Base-by-base conservation (phyloP, 2,888 invertebrate species). In the Brachylomia viminalis region DNA sequence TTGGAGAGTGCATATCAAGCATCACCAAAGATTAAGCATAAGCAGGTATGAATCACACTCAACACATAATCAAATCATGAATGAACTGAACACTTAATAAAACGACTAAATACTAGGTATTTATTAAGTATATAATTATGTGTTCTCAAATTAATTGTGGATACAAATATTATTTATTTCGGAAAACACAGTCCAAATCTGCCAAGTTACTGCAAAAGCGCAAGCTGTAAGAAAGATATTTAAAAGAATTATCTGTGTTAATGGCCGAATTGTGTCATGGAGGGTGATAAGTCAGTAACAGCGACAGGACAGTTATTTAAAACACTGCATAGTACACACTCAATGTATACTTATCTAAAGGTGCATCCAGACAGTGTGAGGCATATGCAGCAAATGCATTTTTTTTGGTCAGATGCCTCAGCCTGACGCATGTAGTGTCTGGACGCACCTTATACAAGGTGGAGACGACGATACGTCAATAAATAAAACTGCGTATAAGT, bases 1-100 rank as follows among this genome's bases (percentile, higher is more conserved):
- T 95, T 99, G 90, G 99, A 99, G 94, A 97, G 97, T 87, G 98
- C 98, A 0, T 99, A 98, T 93, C 95, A 95, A 83, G 94, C 95
- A 70, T 97, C 97, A 84, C 97, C 97, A 83, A 98, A 97, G 93
- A 97, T 98, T 92, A 98, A 98, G 91, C 98, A 98, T 93, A 98
- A 98, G 93, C 98, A 98, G 97, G 98, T 98, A 96, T 87, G 88
- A 84, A 61, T 20, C 1, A 65, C 33, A 10, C 49, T 49, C 2
- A 1, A 49, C 64, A 58, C 49, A 58, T 58, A 27, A 56, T 47
- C n/a, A 62, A 75, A n/a, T 52, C 20, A 20, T 59, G 1, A 33
- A 74, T 49, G 23, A 27, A 38, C 0, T 30, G 8, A 30, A 30
- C 15, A 30, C 7, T 23, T 72, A 56, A 56, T 56, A 45, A 45